Evolutionary conservation across 2,113 vertebrate species (phyloP), one percentile per base, ranked within the genome.

Genomic region (Bucco capensis): DNA sequence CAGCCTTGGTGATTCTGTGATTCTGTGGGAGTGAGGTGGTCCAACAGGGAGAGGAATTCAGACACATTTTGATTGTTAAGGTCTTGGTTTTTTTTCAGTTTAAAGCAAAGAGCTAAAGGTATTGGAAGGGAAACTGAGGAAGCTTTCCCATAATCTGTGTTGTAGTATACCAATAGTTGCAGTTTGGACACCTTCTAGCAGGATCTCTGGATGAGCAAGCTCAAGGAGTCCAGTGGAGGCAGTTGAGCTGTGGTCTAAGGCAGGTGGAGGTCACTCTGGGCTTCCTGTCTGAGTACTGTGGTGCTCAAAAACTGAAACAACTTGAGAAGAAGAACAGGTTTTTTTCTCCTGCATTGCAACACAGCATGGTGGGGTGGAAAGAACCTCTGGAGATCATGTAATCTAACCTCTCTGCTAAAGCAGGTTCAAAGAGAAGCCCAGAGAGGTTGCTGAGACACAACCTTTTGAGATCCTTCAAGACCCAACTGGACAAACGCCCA

Each of bases 271-370:
- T 27, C 3, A 1, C 70, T 71, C 21, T 53, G 33, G 33, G 31
- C 6, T 81, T 62, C 57, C 1, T 1, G 4, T 21, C 30, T 73
- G 0, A 35, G 2, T 13, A 2, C 14, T 46, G 0, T 19, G 6
- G 28, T 51, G 35, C 33, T 47, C 18, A 40, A 37, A 77, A 57
- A 71, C 28, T 33, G 15, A 49, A 73, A 54, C 4, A 51, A 10
- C 19, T 78, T 58, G 33, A 64, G 51, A 82, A 64, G 64, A 83
- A 15, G 14, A 42, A 8, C 42, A 6, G n/a, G n/a, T n/a, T n/a
- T 28, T 30, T 44, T 5, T 1, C 3, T 19, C 0, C 25, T 17
- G 0, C 16, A 28, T 6, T 28, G 46, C 37, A 40, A 1, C 16
- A n/a, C n/a, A n/a, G n/a, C n/a, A n/a, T n/a, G n/a, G n/a, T n/a